A percentile compares a stretch with the other conserved stretches of the same genome.
Conservation (phyloP, 2,888 invertebrate genomes). For the Apamea sordens region DNA sequence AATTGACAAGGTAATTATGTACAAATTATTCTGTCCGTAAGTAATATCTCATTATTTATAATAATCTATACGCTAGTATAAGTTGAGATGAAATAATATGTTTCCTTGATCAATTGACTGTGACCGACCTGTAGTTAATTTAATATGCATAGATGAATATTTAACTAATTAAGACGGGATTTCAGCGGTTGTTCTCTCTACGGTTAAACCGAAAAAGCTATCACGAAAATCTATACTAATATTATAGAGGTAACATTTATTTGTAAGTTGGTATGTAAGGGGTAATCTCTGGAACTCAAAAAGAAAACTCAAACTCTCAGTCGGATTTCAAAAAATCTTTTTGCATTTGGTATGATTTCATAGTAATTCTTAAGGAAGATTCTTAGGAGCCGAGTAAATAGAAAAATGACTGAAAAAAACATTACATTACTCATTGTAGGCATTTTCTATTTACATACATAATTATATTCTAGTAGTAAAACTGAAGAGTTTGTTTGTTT, state of each 20-base stretch:
- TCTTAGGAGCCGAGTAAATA: neutral
- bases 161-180: too few relatives aligned
- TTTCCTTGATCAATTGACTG: neutral
- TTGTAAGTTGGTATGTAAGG: neutral
- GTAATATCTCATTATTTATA: conserved; percentile 1
- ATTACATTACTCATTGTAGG: too few relatives aligned
- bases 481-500: too few relatives aligned
- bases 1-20: conserved; percentile 7
- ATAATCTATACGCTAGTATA: neutral
- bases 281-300: neutral
- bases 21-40: conserved; percentile 1
- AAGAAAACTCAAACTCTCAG: too few relatives aligned
- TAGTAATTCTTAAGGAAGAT: neutral
- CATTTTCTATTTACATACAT: too few relatives aligned
- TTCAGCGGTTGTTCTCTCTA: too few relatives aligned
- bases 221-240: neutral
- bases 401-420: neutral
- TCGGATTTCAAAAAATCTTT: too few relatives aligned
- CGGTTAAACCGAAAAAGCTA: neutral
- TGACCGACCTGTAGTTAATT: neutral
- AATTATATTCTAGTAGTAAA: too few relatives aligned
- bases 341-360: too few relatives aligned
- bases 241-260: neutral
- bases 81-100: neutral
- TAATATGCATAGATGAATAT: neutral